Evolutionary conservation across 2,888 invertebrate genomes (phyloP).

Genomic region (Neoascia interrupta): DNA sequence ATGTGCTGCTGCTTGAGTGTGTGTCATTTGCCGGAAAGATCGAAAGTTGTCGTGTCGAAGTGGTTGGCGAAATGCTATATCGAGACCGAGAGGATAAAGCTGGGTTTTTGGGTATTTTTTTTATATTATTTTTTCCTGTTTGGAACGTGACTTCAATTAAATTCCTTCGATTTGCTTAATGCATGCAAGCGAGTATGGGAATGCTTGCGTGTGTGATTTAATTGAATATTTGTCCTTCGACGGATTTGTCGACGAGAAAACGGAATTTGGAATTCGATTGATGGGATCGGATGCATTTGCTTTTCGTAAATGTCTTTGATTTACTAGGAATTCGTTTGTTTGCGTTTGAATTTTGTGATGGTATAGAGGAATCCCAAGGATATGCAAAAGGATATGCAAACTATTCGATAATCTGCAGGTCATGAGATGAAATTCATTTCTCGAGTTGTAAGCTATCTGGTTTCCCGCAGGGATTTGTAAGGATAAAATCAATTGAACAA

Average conservation of each 20-base stretch:
- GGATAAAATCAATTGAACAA: no score
- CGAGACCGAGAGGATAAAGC: no score
- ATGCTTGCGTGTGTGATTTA: conserved; percentile 40
- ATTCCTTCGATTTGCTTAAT: conserved; percentile 78
- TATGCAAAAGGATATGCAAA: conserved; percentile 21
- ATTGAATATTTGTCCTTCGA: conserved; percentile 58
- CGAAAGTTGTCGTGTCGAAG: conserved; percentile 31
- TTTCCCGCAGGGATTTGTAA: no score
- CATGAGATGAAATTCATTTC: not conserved
- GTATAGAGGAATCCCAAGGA: conserved; percentile 34
- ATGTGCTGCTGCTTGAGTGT: conserved; percentile 2
- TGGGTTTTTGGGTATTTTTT: not conserved
- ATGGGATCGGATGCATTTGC: conserved; percentile 38
- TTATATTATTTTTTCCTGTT: not conserved
- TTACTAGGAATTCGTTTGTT: conserved; percentile 63
- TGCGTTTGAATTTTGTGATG: conserved; percentile 2
- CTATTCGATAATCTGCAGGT: conserved; percentile 15
- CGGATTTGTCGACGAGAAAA: conserved; percentile 20
- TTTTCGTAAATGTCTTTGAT: conserved; percentile 58
- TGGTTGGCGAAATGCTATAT: conserved; percentile 43
- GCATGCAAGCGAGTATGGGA: conserved; percentile 19
- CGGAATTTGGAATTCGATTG: conserved; percentile 53
- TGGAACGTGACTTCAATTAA: conserved; percentile 79
- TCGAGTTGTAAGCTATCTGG: not conserved
- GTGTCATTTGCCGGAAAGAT: conserved; percentile 4